These are phyloP conservation scores for Drosophila rufa DNA, from an alignment of 1,140 invertebrate species.

Conservation along the genomic window DNA sequence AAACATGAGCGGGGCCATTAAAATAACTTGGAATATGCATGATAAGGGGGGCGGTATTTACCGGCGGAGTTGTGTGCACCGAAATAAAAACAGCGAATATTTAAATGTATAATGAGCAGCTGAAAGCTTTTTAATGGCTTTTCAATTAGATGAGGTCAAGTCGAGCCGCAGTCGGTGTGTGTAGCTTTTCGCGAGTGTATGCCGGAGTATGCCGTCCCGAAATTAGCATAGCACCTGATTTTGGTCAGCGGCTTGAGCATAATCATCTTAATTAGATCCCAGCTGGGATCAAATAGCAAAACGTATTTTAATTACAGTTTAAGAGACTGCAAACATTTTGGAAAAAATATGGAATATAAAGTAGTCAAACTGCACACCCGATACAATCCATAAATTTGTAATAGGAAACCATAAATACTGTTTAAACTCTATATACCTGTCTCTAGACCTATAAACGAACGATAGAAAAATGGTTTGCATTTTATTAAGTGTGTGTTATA, in stretches of 20 bases:
- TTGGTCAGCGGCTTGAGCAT: slow-evolving; percentile 23
- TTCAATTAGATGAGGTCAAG: slow-evolving; percentile 79
- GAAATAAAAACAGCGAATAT: slow-evolving; percentile 76
- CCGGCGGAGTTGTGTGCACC: slow-evolving; percentile 11
- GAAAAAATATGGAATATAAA: too few relatives aligned
- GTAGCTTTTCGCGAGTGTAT: slow-evolving; percentile 1
- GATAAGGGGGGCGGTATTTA: not conserved
- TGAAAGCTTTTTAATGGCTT: slow-evolving; percentile 84
- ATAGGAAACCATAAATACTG: too few relatives aligned
- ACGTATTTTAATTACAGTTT: slow-evolving; percentile 25
- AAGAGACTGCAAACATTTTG: not conserved
- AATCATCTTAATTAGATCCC: slow-evolving; percentile 30
- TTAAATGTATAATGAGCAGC: slow-evolving; percentile 83
- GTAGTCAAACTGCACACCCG: not conserved
- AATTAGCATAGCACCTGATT: slow-evolving; percentile 47
- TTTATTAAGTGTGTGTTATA: not conserved
- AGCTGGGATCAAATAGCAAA: slow-evolving; percentile 10
- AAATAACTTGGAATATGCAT: slow-evolving; percentile 33
- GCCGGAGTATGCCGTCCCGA: not conserved
- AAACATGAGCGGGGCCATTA: slow-evolving; percentile 41
- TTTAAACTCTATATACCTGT: too few relatives aligned
- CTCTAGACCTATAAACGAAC: too few relatives aligned
- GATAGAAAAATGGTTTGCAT: too few relatives aligned
- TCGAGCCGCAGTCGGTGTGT: slow-evolving; percentile 28
- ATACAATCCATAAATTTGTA: too few relatives aligned